A percentile compares a stretch with the other conserved stretches of the same genome.
These are phyloP conservation scores for Molossus alvarezi DNA, from an alignment of 2,797 vertebrate genomes.

Conservation along the genomic window DNA sequence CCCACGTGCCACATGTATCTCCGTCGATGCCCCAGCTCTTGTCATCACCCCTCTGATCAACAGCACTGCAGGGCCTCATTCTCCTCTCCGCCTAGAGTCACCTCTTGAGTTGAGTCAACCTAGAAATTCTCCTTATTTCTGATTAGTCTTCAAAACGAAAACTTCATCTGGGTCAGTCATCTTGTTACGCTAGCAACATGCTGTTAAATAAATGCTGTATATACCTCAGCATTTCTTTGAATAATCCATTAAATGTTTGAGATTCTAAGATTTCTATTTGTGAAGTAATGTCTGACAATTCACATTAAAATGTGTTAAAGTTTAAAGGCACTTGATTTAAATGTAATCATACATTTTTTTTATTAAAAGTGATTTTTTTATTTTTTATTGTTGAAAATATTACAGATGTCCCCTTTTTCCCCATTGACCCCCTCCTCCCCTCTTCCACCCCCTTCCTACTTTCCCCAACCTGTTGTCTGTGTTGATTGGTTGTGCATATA, in stretches of 20 bases:
- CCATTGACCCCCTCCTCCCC: too few species aligned
- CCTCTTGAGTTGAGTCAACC: neutral
- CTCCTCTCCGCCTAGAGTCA: neutral
- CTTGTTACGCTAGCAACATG: neutral
- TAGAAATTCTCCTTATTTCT: neutral
- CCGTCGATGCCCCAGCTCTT: accelerated
- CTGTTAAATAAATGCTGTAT: neutral
- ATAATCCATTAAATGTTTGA: neutral
- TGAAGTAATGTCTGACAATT: conserved; percentile 25
- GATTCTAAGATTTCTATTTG: neutral
- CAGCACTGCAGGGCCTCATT: neutral
- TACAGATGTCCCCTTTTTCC: too few species aligned
- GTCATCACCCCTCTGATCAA: neutral
- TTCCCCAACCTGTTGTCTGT: too few species aligned
- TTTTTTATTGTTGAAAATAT: too few species aligned
- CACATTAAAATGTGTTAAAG: neutral
- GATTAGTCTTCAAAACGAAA: conserved; percentile 27
- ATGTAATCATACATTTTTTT: neutral
- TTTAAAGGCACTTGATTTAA: neutral
- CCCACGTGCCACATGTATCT: neutral
- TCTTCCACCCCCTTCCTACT: too few species aligned
- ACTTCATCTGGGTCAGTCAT: neutral
- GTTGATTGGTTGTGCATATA: too few species aligned
- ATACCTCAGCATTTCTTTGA: neutral
- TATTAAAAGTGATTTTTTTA: too few species aligned